A percentile compares a stretch with the other conserved stretches of the same genome.
Evolutionary conservation across 2,888 invertebrate genomes (phyloP).

Genomic region (Pheosia tremula): DNA sequence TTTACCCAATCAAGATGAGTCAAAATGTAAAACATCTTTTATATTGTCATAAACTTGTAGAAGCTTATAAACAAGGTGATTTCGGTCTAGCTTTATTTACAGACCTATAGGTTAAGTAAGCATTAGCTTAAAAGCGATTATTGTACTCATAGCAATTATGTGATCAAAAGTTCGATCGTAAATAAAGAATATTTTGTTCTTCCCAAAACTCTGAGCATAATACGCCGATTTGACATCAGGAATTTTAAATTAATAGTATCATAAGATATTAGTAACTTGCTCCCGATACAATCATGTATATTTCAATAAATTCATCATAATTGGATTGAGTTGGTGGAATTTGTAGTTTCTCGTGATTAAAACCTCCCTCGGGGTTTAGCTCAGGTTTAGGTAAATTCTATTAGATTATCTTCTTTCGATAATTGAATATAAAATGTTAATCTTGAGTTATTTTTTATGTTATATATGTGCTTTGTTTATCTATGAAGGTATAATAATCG

Average conservation of each 20-base stretch:
- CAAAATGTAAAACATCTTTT: no score
- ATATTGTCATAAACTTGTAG: no score
- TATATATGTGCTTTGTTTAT: neutral
- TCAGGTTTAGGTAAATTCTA: constrained; percentile 15
- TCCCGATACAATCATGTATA: neutral
- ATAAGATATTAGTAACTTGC: constrained; percentile 1
- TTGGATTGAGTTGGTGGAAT: constrained; percentile 22
- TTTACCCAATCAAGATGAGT: no score
- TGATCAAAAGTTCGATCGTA: no score
- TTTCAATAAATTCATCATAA: constrained; percentile 8
- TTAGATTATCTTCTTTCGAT: constrained; percentile 23
- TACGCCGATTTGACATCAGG: neutral
- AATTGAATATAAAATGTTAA: constrained; percentile 32
- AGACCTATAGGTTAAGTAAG: no score
- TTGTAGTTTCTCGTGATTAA: constrained; percentile 16
- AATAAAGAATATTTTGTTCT: no score
- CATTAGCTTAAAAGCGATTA: no score
- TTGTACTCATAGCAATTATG: no score
- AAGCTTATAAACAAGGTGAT: no score
- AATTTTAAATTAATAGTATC: constrained; percentile 2
- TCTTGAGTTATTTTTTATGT: constrained; percentile 1
- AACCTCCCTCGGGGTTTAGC: constrained; percentile 13
- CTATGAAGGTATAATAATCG: neutral
- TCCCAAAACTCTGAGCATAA: neutral
- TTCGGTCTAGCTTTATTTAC: no score